Conservation (phyloP, 2,113 vertebrate species). For the Struthidea cinerea region DNA sequence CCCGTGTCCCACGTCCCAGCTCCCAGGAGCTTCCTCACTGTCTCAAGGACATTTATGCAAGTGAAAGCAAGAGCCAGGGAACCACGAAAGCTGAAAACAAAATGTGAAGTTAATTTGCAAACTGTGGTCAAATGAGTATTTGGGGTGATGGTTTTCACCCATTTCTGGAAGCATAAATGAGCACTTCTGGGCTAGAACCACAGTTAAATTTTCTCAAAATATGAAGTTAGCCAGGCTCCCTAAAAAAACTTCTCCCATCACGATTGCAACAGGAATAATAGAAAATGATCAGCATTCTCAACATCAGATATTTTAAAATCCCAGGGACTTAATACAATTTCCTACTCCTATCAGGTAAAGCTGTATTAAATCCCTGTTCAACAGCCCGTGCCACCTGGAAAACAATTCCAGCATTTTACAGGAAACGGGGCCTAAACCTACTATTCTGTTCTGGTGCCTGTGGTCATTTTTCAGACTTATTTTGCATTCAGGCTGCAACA, state of each 20-base stretch:
- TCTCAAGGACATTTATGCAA: background rate
- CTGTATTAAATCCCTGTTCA: background rate
- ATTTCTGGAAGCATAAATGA: background rate
- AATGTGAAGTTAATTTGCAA: background rate
- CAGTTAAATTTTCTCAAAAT: background rate
- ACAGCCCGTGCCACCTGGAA: background rate
- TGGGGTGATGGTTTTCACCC: background rate
- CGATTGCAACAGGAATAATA: background rate
- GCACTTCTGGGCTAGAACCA: background rate
- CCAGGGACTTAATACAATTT: background rate
- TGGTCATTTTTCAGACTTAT: background rate
- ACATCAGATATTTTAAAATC: background rate
- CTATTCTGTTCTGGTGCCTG: background rate
- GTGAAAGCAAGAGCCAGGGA: background rate
- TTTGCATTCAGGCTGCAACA: background rate
- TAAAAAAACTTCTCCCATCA: background rate
- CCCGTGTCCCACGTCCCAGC: accelerated
- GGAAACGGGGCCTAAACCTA: background rate
- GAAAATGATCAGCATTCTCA: background rate
- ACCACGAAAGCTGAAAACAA: background rate
- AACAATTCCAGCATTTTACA: background rate
- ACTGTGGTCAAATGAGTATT: background rate
- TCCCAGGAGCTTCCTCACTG: background rate
- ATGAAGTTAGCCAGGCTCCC: background rate
- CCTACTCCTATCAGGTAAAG: background rate